Evolutionary conservation across 1,140 invertebrate genomes (phyloP).

Genomic region (Matsumurasca onukii): DNA sequence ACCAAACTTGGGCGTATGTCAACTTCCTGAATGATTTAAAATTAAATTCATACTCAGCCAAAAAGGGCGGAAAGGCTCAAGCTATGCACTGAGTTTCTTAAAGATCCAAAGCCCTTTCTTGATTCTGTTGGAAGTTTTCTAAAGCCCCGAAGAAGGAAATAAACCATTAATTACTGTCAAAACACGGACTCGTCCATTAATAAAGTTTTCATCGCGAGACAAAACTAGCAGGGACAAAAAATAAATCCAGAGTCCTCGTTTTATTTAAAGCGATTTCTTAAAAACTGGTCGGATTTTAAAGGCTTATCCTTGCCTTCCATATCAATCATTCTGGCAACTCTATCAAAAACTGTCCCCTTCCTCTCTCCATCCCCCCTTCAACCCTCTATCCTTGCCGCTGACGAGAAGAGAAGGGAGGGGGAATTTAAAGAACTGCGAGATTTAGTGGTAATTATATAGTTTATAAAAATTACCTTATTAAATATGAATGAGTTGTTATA

Average conservation of each 20-base stretch:
- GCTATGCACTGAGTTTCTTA: no score
- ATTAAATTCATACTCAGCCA: no score
- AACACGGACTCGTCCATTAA: background rate
- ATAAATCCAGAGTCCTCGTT: conserved; percentile 8
- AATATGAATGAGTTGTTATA: no score
- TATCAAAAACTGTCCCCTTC: conserved; percentile 12
- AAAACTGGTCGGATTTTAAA: conserved; percentile 3
- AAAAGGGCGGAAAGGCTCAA: no score
- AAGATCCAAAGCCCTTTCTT: no score
- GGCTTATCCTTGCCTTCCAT: background rate
- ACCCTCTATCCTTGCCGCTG: background rate
- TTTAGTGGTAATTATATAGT: no score
- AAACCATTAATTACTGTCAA: conserved; percentile 13
- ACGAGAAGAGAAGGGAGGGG: background rate
- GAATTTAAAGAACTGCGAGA: no score
- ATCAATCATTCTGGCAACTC: conserved; percentile 10
- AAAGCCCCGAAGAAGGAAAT: background rate
- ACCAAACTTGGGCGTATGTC: no score
- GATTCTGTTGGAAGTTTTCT: no score
- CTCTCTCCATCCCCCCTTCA: background rate
- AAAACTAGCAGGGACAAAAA: conserved; percentile 6
- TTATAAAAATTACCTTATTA: no score
- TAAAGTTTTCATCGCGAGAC: conserved; percentile 5
- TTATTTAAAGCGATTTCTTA: conserved; percentile 21
- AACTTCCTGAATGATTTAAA: no score